Evolutionary conservation across 1,140 invertebrate species (phyloP).

Genomic region (Zelostemma sp.): DNA sequence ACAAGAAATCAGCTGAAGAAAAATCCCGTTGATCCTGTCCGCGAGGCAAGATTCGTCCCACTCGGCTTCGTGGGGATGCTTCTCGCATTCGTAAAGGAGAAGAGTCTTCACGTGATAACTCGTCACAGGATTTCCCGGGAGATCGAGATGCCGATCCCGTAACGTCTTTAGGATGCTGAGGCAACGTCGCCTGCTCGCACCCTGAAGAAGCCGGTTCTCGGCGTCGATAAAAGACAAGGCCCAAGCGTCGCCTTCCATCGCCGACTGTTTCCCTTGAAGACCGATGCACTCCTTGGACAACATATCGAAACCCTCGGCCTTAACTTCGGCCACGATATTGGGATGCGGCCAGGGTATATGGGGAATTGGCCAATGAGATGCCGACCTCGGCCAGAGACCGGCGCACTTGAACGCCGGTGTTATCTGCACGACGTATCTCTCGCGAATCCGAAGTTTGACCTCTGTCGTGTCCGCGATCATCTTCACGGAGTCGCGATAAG

Average conservation of each 20-base stretch:
- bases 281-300: constrained; percentile 92
- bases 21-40: constrained; percentile 96
- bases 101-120: constrained; percentile 96
- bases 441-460: constrained; percentile 87
- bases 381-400: constrained; percentile 94
- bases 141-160: constrained; percentile 91
- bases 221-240: constrained; percentile 94
- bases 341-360: constrained; percentile 95
- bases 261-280: constrained; percentile 91
- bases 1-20: constrained; percentile 96
- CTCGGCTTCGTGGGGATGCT: constrained; percentile 94
- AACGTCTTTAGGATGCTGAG: constrained; percentile 95
- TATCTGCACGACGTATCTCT: constrained; percentile 90
- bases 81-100: constrained; percentile 97
- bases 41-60: constrained; percentile 96
- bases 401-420: constrained; percentile 96
- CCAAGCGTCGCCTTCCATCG: constrained; percentile 99
- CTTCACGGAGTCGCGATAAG: constrained; percentile 91
- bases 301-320: constrained; percentile 97
- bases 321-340: constrained; percentile 94
- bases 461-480: constrained; percentile 96
- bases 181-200: constrained; percentile 90
- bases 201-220: constrained; percentile 91
- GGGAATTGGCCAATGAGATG: constrained; percentile 93
- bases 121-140: constrained; percentile 93